Percentiles rank a stretch among this genome's conserved stretches.
phyloP scores from a whole-genome alignment of 2,888 invertebrate species.

The Scelioninae gen. 2 region DNA sequence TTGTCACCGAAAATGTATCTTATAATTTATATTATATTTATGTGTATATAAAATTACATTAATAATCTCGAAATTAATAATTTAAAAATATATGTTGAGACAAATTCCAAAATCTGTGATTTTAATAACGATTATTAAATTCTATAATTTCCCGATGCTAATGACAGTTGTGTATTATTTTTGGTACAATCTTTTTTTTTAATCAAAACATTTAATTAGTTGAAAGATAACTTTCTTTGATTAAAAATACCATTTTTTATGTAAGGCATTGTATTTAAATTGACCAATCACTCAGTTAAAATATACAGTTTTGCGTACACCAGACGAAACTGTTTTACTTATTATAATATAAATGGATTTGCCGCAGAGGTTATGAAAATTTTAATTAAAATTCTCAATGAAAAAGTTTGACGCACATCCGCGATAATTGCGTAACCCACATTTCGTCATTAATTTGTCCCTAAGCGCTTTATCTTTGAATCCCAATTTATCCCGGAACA shows the following conservation, averaged over 20 bases:
- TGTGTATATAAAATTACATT: no score
- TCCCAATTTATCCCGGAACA: conserved; percentile 6
- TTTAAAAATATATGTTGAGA: no score
- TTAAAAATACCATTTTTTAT: background rate
- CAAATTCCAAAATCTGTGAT: no score
- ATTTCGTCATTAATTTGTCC: conserved; percentile 7
- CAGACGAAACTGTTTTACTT: background rate
- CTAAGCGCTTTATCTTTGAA: background rate
- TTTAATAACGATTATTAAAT: no score
- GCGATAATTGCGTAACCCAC: conserved; percentile 7
- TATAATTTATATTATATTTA: no score
- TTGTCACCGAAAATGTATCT: no score
- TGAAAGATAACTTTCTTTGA: background rate
- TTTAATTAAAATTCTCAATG: conserved; percentile 28
- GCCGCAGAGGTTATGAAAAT: conserved; percentile 9
- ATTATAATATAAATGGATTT: conserved; percentile 10
- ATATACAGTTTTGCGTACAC: background rate
- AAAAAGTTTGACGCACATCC: conserved; percentile 6
- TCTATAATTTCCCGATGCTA: no score
- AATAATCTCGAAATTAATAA: no score
- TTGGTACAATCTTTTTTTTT: background rate
- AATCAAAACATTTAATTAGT: background rate
- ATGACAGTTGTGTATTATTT: no score
- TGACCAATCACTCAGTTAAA: background rate
- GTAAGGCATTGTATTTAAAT: conserved; percentile 1